Evolutionary conservation across 2,797 vertebrate species (phyloP).

Genomic region (Peromyscus nudipes): DNA sequence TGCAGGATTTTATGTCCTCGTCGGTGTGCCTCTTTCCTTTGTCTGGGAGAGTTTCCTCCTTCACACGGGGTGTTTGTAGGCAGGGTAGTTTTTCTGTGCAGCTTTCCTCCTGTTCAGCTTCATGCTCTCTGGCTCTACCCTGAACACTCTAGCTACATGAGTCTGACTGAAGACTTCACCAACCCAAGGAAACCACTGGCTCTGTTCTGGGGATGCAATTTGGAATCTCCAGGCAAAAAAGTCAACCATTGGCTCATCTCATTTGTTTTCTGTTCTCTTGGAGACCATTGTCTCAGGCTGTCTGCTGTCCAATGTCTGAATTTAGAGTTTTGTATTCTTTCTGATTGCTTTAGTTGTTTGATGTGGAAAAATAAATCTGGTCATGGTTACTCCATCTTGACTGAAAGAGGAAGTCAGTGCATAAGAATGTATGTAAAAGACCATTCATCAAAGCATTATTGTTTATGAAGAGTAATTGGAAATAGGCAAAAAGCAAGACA

Average conservation of each 20-base stretch:
- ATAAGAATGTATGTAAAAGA: conserved; percentile 58
- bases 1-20: not conserved
- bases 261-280: not conserved
- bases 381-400: conserved; percentile 56
- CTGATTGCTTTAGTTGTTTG: conserved; percentile 29
- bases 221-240: not conserved
- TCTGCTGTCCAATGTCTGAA: conserved; percentile 31
- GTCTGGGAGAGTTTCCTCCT: not conserved
- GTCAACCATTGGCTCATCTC: not conserved
- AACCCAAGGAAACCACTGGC: not conserved
- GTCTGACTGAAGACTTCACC: not conserved
- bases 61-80: not conserved
- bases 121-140: not conserved
- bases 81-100: not conserved
- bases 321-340: conserved; percentile 12
- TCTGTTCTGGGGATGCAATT: not conserved
- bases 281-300: not conserved
- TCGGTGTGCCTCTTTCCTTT: not conserved
- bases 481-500: conserved; percentile 66
- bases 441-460: conserved; percentile 25
- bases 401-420: conserved; percentile 34
- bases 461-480: conserved; percentile 62
- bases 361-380: conserved; percentile 36
- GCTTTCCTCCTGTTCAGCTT: not conserved
- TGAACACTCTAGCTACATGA: not conserved